These are phyloP conservation scores for Trileptium ribeirensis DNA, from an alignment of 2,888 invertebrate genomes.

Conservation along the genomic window DNA sequence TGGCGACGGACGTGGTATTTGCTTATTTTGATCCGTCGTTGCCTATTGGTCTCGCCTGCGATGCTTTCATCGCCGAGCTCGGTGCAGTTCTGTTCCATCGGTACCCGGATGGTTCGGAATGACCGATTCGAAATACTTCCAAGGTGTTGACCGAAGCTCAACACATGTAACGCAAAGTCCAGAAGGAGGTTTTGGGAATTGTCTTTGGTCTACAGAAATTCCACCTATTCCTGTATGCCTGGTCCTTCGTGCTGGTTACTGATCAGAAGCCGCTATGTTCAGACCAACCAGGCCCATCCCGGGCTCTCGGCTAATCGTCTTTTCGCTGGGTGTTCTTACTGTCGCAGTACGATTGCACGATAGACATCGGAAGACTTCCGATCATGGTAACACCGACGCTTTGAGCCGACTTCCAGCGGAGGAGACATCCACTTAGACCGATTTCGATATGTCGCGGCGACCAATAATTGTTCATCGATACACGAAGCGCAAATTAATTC, in stretches of 20 bases:
- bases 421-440: too few relatives aligned
- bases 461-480: too few relatives aligned
- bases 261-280: constrained; percentile 37
- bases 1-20: neutral
- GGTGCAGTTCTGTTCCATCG: constrained; percentile 28
- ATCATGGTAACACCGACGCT: constrained; percentile 32
- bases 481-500: too few relatives aligned
- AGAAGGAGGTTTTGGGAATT: constrained; percentile 38
- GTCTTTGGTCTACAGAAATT: constrained; percentile 37
- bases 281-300: too few relatives aligned
- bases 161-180: constrained; percentile 36
- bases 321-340: constrained; percentile 26
- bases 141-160: constrained; percentile 33
- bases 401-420: constrained; percentile 31
- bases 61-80: constrained; percentile 9
- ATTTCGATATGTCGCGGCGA: too few relatives aligned
- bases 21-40: neutral
- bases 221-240: constrained; percentile 37
- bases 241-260: constrained; percentile 30
- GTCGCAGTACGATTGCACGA: neutral
- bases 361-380: constrained; percentile 14
- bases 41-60: neutral
- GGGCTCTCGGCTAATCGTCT: constrained; percentile 27
- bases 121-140: constrained; percentile 38
- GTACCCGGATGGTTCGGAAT: constrained; percentile 26